Percentiles rank a stretch among this genome's conserved stretches.
These are phyloP conservation scores for Lagocephalus sceleratus DNA, from an alignment of 2,797 vertebrate genomes.

Conservation along the genomic window DNA sequence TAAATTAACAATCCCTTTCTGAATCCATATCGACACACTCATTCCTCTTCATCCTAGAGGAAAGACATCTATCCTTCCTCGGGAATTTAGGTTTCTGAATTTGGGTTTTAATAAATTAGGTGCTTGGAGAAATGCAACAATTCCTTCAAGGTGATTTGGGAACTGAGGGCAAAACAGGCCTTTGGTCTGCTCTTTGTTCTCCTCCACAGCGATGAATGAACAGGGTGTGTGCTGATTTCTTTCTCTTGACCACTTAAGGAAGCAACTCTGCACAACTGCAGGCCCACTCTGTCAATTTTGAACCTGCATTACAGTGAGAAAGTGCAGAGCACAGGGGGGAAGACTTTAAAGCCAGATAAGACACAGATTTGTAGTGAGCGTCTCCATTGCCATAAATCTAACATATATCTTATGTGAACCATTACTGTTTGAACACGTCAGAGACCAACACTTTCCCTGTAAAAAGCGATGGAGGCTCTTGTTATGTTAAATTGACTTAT, in stretches of 20 bases:
- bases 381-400: background rate
- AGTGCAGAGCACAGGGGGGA: background rate
- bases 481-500: no score
- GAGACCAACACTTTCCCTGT: no score
- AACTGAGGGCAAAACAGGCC: slow-evolving; percentile 13
- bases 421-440: no score
- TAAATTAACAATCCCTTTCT: slow-evolving; percentile 45
- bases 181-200: slow-evolving; percentile 28
- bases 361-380: slow-evolving; percentile 4
- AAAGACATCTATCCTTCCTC: background rate
- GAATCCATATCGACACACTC: background rate
- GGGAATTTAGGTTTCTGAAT: background rate
- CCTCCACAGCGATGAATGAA: slow-evolving; percentile 33
- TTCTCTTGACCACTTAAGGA: slow-evolving; percentile 33
- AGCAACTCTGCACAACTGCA: slow-evolving; percentile 9
- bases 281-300: slow-evolving; percentile 18
- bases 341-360: slow-evolving; percentile 4
- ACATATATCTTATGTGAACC: no score
- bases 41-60: background rate
- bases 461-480: no score
- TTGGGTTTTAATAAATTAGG: background rate
- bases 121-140: no score
- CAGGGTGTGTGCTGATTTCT: slow-evolving; percentile 14
- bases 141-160: background rate
- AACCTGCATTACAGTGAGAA: slow-evolving; percentile 14